Evolutionary conservation across 1,140 invertebrate species (phyloP).

Genomic region (Spodoptera litura): DNA sequence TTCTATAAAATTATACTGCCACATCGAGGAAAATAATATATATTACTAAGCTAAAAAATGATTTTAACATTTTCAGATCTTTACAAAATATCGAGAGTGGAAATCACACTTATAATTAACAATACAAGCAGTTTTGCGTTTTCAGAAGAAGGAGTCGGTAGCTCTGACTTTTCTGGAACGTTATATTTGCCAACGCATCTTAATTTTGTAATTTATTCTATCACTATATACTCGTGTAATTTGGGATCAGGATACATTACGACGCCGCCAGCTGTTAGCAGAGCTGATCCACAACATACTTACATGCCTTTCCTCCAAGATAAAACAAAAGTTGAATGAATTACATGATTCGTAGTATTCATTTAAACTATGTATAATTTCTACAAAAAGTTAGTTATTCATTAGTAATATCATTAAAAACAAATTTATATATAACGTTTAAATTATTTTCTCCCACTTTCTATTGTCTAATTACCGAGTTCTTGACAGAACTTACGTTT

Average conservation of each 20-base stretch:
- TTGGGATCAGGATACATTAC: neutral
- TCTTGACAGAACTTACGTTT: too few relatives aligned
- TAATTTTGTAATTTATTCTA: constrained; percentile 58
- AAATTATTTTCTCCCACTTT: too few relatives aligned
- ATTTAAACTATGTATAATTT: too few relatives aligned
- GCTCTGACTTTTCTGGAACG: constrained; percentile 59
- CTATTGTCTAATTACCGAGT: too few relatives aligned
- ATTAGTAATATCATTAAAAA: too few relatives aligned
- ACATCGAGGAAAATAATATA: too few relatives aligned
- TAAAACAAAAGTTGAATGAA: too few relatives aligned
- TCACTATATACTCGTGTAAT: constrained; percentile 63
- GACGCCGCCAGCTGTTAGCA: too few relatives aligned
- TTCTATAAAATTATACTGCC: neutral
- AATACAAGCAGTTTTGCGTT: constrained; percentile 65
- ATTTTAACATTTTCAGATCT: constrained; percentile 54
- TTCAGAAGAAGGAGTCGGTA: constrained; percentile 62
- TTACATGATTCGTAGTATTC: too few relatives aligned
- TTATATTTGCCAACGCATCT: constrained; percentile 63
- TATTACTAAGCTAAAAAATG: neutral
- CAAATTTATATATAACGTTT: too few relatives aligned
- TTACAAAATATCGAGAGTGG: constrained; percentile 62
- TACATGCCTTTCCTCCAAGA: constrained; percentile 7
- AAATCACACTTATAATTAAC: constrained; percentile 68
- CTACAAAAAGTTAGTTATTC: too few relatives aligned
- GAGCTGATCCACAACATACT: too few relatives aligned